phyloP scores from a whole-genome alignment of 2,113 vertebrate genomes.

The Takifugu bimaculatus region DNA sequence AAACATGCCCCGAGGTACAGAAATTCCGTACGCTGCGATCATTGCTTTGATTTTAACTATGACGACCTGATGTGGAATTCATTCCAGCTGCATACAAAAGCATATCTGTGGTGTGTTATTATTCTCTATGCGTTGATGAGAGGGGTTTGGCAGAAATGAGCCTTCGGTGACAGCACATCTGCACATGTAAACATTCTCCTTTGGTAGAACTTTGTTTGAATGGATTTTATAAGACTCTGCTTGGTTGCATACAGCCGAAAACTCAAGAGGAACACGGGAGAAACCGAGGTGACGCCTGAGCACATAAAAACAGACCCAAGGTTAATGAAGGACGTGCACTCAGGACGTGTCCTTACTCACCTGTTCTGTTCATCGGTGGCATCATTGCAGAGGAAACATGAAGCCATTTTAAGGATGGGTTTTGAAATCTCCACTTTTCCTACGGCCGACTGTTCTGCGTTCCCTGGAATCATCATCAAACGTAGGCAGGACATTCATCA shows the following conservation, averaged over 20 bases:
- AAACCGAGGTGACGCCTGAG: not conserved
- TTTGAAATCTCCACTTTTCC: slow-evolving; percentile 67
- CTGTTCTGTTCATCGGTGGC: slow-evolving; percentile 19
- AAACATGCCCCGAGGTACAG: not conserved
- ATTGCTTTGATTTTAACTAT: slow-evolving; percentile 17
- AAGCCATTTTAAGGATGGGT: slow-evolving; percentile 75
- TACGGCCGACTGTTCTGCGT: slow-evolving; percentile 27
- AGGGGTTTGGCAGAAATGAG: slow-evolving; percentile 14
- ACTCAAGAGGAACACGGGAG: no score
- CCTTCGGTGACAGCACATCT: slow-evolving; percentile 20
- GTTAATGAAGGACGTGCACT: not conserved
- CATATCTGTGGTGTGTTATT: slow-evolving; percentile 39
- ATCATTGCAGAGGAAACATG: slow-evolving; percentile 42
- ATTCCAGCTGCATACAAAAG: slow-evolving; percentile 16
- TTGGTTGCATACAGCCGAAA: no score
- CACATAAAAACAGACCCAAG: not conserved
- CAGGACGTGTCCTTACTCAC: slow-evolving; percentile 55
- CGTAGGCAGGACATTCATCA: no score
- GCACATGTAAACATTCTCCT: not conserved
- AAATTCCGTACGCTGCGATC: slow-evolving; percentile 19
- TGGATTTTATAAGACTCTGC: no score
- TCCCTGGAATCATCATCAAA: slow-evolving; percentile 27
- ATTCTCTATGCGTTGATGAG: slow-evolving; percentile 14
- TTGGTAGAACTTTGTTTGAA: no score
- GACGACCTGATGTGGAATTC: slow-evolving; percentile 23